Percentiles rank a stretch among this genome's conserved stretches.
phyloP scores from a whole-genome alignment of 2,797 vertebrate genomes.

The Momotus momota region DNA sequence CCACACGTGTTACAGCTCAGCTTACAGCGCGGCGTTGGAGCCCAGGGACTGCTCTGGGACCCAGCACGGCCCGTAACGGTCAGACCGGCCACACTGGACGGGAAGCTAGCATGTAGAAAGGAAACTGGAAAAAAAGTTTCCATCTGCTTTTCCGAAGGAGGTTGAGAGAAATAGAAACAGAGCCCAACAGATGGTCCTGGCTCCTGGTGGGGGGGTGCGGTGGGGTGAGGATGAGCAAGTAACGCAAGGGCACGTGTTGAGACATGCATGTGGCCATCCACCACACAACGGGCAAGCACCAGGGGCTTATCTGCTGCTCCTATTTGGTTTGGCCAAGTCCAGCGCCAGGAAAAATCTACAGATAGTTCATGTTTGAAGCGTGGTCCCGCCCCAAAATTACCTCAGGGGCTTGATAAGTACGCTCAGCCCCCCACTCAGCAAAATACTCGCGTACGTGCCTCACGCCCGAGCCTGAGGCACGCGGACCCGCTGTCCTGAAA shows the following conservation, averaged over 20 bases:
- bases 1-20: accelerated
- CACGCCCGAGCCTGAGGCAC: background rate
- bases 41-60: background rate
- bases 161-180: background rate
- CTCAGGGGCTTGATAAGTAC: accelerated
- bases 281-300: background rate
- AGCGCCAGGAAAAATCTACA: background rate
- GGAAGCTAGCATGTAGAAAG: background rate
- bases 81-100: background rate
- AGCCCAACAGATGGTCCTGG: background rate
- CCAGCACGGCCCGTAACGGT: accelerated
- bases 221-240: background rate
- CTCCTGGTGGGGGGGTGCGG: background rate
- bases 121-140: background rate
- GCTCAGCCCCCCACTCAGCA: background rate
- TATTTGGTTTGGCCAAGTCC: background rate
- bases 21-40: background rate
- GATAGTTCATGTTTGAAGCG: background rate
- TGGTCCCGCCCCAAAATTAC: background rate
- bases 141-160: background rate
- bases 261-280: background rate
- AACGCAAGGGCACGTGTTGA: background rate
- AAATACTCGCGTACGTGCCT: accelerated
- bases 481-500: background rate
- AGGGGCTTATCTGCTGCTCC: background rate